These are phyloP conservation scores for Galeopterus variegatus DNA, from an alignment of 2,113 vertebrate species.

Conservation along the genomic window DNA sequence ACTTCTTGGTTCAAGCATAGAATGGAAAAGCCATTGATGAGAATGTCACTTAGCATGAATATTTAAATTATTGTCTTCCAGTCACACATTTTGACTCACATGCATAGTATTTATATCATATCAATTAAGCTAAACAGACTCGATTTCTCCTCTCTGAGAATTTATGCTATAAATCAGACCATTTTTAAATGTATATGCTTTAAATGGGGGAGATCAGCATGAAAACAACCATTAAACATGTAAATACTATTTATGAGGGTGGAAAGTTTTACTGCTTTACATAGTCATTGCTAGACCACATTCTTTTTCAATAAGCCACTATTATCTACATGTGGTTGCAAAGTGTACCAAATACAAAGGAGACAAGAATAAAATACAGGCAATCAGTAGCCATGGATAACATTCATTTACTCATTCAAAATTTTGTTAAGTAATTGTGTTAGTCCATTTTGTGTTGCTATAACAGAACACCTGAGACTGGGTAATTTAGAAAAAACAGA, in stretches of 20 bases:
- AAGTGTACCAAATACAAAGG: background rate
- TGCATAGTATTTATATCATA: background rate
- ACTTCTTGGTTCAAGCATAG: background rate
- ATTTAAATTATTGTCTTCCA: slow-evolving; percentile 3
- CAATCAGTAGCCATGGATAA: background rate
- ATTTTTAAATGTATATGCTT: background rate
- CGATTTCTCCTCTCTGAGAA: background rate
- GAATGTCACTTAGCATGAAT: background rate
- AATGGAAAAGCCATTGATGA: background rate
- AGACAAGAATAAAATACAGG: background rate
- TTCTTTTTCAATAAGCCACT: background rate
- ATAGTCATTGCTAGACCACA: background rate
- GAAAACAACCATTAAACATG: background rate
- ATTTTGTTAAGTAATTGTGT: background rate
- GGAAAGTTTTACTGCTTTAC: background rate
- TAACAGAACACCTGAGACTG: too few species aligned
- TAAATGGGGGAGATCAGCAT: background rate
- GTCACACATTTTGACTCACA: background rate
- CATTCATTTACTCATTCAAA: background rate
- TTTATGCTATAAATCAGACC: background rate
- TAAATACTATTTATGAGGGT: background rate
- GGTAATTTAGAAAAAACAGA: too few species aligned
- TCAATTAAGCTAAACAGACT: slow-evolving; percentile 39
- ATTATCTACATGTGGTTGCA: background rate
- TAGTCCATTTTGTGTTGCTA: too few species aligned